Percentiles rank a stretch among this genome's conserved stretches.
phyloP scores from a whole-genome alignment of 2,888 invertebrate genomes.

The Tipula helvola region DNA sequence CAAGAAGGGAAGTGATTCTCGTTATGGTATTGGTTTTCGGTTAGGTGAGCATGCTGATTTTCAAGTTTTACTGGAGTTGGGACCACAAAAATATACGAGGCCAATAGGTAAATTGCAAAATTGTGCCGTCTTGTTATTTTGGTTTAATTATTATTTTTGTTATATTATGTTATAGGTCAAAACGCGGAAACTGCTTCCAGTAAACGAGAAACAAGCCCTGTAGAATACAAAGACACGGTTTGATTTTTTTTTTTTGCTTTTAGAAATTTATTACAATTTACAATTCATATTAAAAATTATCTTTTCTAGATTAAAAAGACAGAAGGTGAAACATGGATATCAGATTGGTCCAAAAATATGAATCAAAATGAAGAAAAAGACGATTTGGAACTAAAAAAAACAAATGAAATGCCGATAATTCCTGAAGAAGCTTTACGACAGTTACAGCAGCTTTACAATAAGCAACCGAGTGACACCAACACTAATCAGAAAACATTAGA shows the following conservation, averaged over 20 bases:
- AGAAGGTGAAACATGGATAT: constrained; percentile 43
- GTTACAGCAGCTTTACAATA: constrained; percentile 28
- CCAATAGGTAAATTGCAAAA: constrained; percentile 41
- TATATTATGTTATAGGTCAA: not conserved
- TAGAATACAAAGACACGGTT: constrained; percentile 19
- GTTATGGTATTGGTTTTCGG: constrained; percentile 66
- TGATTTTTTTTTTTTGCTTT: not conserved
- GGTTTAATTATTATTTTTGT: not conserved
- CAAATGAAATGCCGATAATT: constrained; percentile 32
- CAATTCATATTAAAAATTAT: not conserved
- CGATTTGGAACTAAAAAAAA: not conserved
- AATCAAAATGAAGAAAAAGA: constrained; percentile 13
- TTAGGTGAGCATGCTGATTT: constrained; percentile 72
- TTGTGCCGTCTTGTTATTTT: not conserved
- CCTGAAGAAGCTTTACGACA: constrained; percentile 31
- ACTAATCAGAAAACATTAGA: not conserved
- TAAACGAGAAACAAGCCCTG: constrained; percentile 28
- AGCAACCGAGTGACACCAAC: not conserved
- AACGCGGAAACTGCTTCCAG: constrained; percentile 24
- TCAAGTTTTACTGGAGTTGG: constrained; percentile 61
- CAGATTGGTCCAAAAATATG: constrained; percentile 45
- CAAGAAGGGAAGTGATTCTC: constrained; percentile 73
- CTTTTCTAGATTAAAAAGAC: constrained; percentile 35
- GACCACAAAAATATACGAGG: constrained; percentile 64
- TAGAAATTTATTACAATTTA: not conserved